Conservation (phyloP, 2,888 invertebrate species). For the Drosophila nigricruria region DNA sequence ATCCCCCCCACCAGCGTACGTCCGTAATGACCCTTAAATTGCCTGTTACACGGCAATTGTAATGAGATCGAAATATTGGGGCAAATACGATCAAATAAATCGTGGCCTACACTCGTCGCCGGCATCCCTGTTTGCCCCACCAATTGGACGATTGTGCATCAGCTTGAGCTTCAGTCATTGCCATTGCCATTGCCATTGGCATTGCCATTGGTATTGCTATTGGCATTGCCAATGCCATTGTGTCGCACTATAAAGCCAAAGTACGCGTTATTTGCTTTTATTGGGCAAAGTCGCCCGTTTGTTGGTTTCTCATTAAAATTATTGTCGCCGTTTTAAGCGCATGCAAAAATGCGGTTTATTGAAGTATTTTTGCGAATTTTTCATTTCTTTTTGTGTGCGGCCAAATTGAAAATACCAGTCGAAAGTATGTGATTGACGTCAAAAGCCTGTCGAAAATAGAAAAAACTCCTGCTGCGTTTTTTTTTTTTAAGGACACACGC, state of each 20-base stretch:
- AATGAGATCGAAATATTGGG: slow-evolving; percentile 65
- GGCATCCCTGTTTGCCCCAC: slow-evolving; percentile 9
- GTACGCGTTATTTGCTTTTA: slow-evolving; percentile 42
- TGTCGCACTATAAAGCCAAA: slow-evolving; percentile 21
- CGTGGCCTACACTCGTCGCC: slow-evolving; percentile 31
- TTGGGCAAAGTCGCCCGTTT: slow-evolving; percentile 23
- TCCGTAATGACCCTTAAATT: slow-evolving; percentile 51
- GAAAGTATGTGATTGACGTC: slow-evolving; percentile 57
- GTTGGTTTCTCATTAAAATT: slow-evolving; percentile 60
- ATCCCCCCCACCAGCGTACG: neutral
- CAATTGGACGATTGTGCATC: slow-evolving; percentile 36
- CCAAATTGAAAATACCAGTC: slow-evolving; percentile 51
- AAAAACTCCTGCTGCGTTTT: neutral
- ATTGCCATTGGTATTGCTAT: slow-evolving; percentile 14
- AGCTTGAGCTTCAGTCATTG: slow-evolving; percentile 19
- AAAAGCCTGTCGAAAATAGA: slow-evolving; percentile 22
- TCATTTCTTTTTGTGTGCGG: neutral
- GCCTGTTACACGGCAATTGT: slow-evolving; percentile 68
- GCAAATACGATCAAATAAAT: slow-evolving; percentile 68
- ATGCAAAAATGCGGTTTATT: slow-evolving; percentile 54
- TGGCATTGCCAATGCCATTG: slow-evolving; percentile 4
- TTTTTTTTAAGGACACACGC: slow-evolving; percentile 7
- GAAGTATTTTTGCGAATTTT: slow-evolving; percentile 42
- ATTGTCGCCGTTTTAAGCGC: slow-evolving; percentile 20
- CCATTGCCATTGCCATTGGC: neutral